phyloP scores from a whole-genome alignment of 2,888 invertebrate species.

The Polymixis lichenea region DNA sequence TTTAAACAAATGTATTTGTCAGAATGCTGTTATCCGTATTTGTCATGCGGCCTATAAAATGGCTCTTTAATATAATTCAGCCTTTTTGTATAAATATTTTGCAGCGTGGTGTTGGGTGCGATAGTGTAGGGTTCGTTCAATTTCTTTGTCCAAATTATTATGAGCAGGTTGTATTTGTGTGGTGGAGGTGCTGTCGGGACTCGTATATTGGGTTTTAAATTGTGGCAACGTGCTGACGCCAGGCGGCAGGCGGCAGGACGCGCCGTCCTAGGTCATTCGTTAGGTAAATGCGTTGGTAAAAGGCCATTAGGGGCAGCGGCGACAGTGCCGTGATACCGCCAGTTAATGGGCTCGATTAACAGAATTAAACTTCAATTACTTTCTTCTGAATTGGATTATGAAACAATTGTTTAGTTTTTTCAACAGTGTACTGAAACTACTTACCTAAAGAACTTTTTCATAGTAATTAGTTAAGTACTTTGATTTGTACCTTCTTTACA shows the following conservation, averaged over 20 bases:
- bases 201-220: slow-evolving; percentile 67
- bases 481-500: neutral
- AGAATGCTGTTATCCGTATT: slow-evolving; percentile 33
- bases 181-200: slow-evolving; percentile 40
- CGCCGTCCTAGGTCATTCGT: slow-evolving; percentile 65
- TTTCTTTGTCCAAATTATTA: slow-evolving; percentile 46
- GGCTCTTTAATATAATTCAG: slow-evolving; percentile 9
- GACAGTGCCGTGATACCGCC: slow-evolving; percentile 69
- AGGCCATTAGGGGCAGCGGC: slow-evolving; percentile 71
- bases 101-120: slow-evolving; percentile 7
- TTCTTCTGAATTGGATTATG: slow-evolving; percentile 61
- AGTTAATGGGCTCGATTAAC: slow-evolving; percentile 74
- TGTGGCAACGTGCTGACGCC: slow-evolving; percentile 62
- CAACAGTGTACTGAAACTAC: neutral
- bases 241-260: slow-evolving; percentile 37
- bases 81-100: slow-evolving; percentile 22
- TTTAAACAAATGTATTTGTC: slow-evolving; percentile 53
- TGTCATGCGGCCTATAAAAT: slow-evolving; percentile 24
- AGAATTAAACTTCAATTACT: slow-evolving; percentile 71
- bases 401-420: slow-evolving; percentile 17
- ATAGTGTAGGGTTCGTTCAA: slow-evolving; percentile 28
- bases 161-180: slow-evolving; percentile 44
- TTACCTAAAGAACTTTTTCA: neutral
- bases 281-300: slow-evolving; percentile 70
- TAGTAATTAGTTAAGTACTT: slow-evolving; percentile 7